A percentile compares a stretch with the other conserved stretches of the same genome.
Evolutionary conservation across 1,140 invertebrate genomes (phyloP).

Genomic region (Melitaea cinxia): DNA sequence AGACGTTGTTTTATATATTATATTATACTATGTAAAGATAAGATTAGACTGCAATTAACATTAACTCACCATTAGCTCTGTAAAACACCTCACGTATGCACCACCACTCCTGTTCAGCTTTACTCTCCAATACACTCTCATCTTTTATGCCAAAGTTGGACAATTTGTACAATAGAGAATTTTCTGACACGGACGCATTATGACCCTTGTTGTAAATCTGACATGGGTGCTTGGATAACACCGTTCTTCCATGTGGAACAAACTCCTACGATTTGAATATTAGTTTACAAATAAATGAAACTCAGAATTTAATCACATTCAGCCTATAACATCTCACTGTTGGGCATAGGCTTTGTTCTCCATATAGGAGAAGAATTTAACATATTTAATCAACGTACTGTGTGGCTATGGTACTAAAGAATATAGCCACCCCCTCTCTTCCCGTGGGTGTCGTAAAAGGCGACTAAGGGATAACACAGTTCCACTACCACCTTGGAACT

Average conservation of each 20-base stretch:
- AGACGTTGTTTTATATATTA: no score
- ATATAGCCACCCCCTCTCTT: no score
- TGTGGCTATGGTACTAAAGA: no score
- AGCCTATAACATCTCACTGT: no score
- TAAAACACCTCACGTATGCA: slow-evolving; percentile 83
- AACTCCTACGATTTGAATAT: no score
- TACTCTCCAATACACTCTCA: slow-evolving; percentile 72
- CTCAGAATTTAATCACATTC: neutral
- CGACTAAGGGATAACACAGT: no score
- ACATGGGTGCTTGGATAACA: slow-evolving; percentile 90
- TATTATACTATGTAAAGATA: neutral
- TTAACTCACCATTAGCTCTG: slow-evolving; percentile 52
- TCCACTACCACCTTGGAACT: no score
- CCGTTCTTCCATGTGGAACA: slow-evolving; percentile 93
- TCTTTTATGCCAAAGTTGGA: slow-evolving; percentile 88
- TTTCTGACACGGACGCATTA: slow-evolving; percentile 74
- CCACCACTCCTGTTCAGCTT: slow-evolving; percentile 86
- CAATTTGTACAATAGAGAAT: slow-evolving; percentile 86
- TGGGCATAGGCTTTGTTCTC: no score
- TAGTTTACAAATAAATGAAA: no score
- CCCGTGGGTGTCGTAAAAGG: no score
- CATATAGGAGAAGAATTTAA: no score
- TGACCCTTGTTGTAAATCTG: slow-evolving; percentile 71
- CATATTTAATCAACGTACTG: no score
- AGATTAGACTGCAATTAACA: neutral